Evolutionary conservation across 2,797 vertebrate genomes (phyloP).

Genomic region (Rhinogobio ventralis): DNA sequence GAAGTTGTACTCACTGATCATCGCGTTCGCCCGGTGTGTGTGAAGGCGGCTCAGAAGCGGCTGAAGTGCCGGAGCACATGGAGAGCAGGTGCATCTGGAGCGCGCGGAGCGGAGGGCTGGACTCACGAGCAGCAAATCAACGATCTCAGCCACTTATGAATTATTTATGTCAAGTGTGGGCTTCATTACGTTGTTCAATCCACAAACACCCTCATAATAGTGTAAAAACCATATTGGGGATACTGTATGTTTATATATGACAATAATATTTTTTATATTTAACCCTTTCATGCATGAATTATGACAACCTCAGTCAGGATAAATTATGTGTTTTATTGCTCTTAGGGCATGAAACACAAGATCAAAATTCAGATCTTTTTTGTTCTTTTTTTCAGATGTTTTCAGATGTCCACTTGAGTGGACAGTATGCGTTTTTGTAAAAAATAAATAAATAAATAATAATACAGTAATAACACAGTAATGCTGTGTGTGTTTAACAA

Average conservation of each 20-base stretch:
- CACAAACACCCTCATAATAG: neutral
- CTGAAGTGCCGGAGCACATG: constrained; percentile 45
- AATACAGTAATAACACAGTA: no score
- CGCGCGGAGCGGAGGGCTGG: neutral
- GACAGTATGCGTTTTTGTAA: no score
- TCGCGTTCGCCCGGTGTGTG: constrained; percentile 15
- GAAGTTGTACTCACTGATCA: constrained; percentile 54
- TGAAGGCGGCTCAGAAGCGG: constrained; percentile 4
- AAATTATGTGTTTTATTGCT: no score
- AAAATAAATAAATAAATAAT: no score
- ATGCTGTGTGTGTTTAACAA: no score
- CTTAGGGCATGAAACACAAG: no score
- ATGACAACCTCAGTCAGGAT: no score
- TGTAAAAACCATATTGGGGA: neutral
- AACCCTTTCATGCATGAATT: no score
- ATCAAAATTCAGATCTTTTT: no score
- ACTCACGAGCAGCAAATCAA: constrained; percentile 18
- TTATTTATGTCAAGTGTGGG: neutral
- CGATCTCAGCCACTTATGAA: constrained; percentile 1
- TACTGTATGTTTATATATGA: neutral
- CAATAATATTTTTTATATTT: neutral
- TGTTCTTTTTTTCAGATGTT: no score
- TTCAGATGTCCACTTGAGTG: no score
- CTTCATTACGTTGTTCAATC: neutral
- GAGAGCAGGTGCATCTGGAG: constrained; percentile 16